Base-by-base conservation (phyloP, 1,140 invertebrate genomes). In the Cydia strobilella region DNA sequence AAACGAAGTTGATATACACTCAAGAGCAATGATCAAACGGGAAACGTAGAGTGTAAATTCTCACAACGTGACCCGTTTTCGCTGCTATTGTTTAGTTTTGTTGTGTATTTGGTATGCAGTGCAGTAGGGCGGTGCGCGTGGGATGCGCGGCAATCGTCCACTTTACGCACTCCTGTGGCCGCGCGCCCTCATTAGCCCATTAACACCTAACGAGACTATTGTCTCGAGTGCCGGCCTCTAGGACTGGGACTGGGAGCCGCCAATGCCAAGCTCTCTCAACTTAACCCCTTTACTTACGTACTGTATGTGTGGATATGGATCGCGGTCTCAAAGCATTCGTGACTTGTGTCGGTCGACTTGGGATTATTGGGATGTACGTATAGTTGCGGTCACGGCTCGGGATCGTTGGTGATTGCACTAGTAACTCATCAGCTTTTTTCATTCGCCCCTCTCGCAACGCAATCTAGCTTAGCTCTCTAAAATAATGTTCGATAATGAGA, bases 61-160 rank as follows among this genome's bases (percentile, higher is more conserved):
- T 42, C 9, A 10, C 10, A 42, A 45, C 12, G 13, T 45, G 12
- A 45, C 42, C 42, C 12, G 12, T 15, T 45, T 45, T 45, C 42
- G 15, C 42, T 45, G 3, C 12, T n/a, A 5, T 20, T 20, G 51
- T 20, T n/a, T 54, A 18, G 51, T 54, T 54, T 15, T 3, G n/a
- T 54, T 18, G 51, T 18, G 15, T n/a, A 7, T 54, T 54, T n/a
- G 18, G 54, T 23, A 59, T 59, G 54, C 54, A 59, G 54, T n/a
- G 54, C 62, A 73, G 77, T 45, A 12, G 73, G 62, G 72, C 66
- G 73, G 66, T 18, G 69, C 65, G 77, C 72, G 79, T 77, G 77
- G 76, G 78, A 74, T 10, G 25, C 63, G 75, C 76, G 74, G 25
- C 74, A 80, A 84, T 80, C 80, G 80, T 76, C 76, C 73, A 71